These are phyloP conservation scores for Pipa parva DNA, from an alignment of 2,113 vertebrate genomes.

Conservation along the genomic window DNA sequence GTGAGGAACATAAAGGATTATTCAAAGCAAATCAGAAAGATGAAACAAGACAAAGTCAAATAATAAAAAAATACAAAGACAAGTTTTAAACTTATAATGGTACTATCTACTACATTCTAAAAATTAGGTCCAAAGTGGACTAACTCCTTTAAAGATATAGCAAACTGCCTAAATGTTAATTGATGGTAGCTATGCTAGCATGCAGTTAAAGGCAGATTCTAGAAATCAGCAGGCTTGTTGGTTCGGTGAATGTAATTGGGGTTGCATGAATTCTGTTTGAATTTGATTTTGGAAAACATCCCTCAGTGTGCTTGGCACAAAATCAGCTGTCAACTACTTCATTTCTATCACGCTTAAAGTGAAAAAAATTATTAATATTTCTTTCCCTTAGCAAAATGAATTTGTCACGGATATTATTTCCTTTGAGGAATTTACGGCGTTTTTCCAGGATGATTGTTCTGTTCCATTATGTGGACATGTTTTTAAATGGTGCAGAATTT, in stretches of 20 bases:
- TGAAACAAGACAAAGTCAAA: too few species aligned
- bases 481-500: too few species aligned
- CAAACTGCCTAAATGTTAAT: too few species aligned
- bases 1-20: too few species aligned
- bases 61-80: too few species aligned
- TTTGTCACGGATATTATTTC: constrained; percentile 16
- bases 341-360: constrained; percentile 18
- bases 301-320: constrained; percentile 7
- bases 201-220: too few species aligned
- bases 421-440: not conserved
- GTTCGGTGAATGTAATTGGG: not conserved
- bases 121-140: too few species aligned
- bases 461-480: constrained; percentile 8
- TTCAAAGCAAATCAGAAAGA: too few species aligned
- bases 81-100: too few species aligned
- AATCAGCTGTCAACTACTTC: constrained; percentile 12
- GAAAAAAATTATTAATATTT: constrained; percentile 6
- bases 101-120: too few species aligned
- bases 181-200: too few species aligned
- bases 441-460: constrained; percentile 1
- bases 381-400: constrained; percentile 10
- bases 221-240: not conserved
- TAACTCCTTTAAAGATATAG: too few species aligned
- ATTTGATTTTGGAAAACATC: constrained; percentile 26
- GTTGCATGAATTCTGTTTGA: not conserved